A percentile compares a stretch with the other conserved stretches of the same genome.
Conservation (phyloP, 2,113 vertebrate genomes). For the Osmerus eperlanus region DNA sequence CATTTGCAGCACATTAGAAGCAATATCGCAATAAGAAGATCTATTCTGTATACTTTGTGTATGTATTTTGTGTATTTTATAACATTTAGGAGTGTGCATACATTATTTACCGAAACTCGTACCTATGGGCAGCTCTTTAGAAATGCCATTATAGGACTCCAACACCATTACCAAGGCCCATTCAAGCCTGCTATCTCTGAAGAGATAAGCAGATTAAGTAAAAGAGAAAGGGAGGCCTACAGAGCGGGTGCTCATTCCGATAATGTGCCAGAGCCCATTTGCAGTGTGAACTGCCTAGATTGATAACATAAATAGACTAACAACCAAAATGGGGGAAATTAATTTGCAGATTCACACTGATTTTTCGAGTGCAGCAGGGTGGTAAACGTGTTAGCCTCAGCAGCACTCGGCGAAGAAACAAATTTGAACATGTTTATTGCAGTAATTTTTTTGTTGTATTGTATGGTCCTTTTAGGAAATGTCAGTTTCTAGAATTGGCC, state of each 20-base stretch:
- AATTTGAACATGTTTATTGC: background rate
- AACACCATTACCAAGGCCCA: slow-evolving; percentile 53
- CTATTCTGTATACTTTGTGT: no score
- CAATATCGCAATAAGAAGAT: no score
- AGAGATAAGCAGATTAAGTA: slow-evolving; percentile 61
- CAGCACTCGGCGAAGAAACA: slow-evolving; percentile 21
- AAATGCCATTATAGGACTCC: slow-evolving; percentile 48
- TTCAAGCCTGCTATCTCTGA: slow-evolving; percentile 49
- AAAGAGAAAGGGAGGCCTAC: background rate
- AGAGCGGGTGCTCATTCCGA: slow-evolving; percentile 48
- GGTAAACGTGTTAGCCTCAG: slow-evolving; percentile 29
- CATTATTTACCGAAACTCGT: slow-evolving; percentile 28
- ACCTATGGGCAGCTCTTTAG: slow-evolving; percentile 23
- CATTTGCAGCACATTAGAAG: no score
- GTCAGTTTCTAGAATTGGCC: no score
- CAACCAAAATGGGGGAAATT: slow-evolving; percentile 57
- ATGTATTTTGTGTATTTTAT: background rate
- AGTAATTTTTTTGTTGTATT: background rate
- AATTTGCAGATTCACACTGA: slow-evolving; percentile 56
- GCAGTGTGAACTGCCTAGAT: slow-evolving; percentile 34
- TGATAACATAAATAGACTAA: slow-evolving; percentile 53
- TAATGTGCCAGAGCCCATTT: slow-evolving; percentile 48
- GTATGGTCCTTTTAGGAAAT: no score
- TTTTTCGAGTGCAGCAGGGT: slow-evolving; percentile 40
- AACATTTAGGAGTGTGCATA: slow-evolving; percentile 1